phyloP scores from a whole-genome alignment of 2,113 vertebrate genomes.

The Hypocryptadius cinnamomeus region DNA sequence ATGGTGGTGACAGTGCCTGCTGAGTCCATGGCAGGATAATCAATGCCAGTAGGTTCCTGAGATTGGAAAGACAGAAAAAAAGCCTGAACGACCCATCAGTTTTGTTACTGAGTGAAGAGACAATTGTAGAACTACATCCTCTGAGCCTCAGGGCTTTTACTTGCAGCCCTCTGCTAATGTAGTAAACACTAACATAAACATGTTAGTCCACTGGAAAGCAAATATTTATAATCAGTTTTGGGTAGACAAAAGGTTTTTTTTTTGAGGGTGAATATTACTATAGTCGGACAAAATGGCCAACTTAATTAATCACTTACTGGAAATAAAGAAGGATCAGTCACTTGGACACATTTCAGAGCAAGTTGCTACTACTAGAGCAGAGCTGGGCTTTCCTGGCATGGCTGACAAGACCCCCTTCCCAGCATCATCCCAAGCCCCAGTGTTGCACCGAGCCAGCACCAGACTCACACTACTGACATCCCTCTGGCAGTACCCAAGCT shows the following conservation, averaged over 20 bases:
- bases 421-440: not conserved
- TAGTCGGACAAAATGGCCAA: not conserved
- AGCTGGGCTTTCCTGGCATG: not conserved
- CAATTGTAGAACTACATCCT: not conserved
- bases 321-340: not conserved
- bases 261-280: not conserved
- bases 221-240: not conserved
- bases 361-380: not conserved
- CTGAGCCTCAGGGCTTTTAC: not conserved
- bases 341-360: not conserved
- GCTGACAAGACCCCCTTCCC: not conserved
- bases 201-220: not conserved
- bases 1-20: constrained; percentile 86
- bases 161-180: not conserved
- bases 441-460: fast-evolving
- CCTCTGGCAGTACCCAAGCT: not conserved
- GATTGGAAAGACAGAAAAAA: not conserved
- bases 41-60: constrained; percentile 86
- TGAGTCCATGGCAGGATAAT: constrained; percentile 87
- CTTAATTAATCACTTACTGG: not conserved
- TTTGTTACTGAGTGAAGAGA: not conserved
- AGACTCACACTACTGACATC: not conserved
- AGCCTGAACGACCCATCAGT: not conserved
- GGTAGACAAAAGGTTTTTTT: not conserved
- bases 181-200: not conserved